A percentile compares a stretch with the other conserved stretches of the same genome.
phyloP scores from a whole-genome alignment of 2,888 invertebrate genomes.

The Ophion costatus region DNA sequence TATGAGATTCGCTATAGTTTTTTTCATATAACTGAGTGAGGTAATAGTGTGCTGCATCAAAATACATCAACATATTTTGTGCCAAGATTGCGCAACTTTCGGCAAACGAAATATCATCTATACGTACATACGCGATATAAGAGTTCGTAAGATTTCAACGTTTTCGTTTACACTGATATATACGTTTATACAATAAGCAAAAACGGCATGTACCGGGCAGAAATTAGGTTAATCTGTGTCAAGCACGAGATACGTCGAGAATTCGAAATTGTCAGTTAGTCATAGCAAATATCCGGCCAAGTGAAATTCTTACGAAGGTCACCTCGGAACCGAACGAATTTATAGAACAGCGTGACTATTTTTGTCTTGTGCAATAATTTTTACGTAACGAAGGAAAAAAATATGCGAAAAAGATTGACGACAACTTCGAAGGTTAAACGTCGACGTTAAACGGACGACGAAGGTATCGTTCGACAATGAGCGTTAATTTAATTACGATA shows the following conservation, averaged over 20 bases:
- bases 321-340: conserved; percentile 41
- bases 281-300: conserved; percentile 3
- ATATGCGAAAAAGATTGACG: conserved; percentile 25
- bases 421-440: conserved; percentile 12
- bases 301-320: neutral
- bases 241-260: conserved; percentile 33
- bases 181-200: neutral
- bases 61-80: conserved; percentile 67
- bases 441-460: conserved; percentile 12
- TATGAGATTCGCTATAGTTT: neutral
- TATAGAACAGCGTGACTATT: conserved; percentile 75
- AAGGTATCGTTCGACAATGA: neutral
- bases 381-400: conserved; percentile 74
- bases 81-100: conserved; percentile 74
- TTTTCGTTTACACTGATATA: conserved; percentile 30
- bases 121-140: conserved; percentile 19
- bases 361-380: conserved; percentile 76
- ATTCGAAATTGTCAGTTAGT: conserved; percentile 33
- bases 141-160: neutral
- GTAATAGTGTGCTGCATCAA: conserved; percentile 34
- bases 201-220: conserved; percentile 29
- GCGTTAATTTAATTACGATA: conserved; percentile 40
- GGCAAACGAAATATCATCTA: conserved; percentile 65
- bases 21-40: neutral
- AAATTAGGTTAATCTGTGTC: conserved; percentile 68